These are phyloP conservation scores for Alaudala cheleensis DNA, from an alignment of 2,113 vertebrate species.

Conservation along the genomic window DNA sequence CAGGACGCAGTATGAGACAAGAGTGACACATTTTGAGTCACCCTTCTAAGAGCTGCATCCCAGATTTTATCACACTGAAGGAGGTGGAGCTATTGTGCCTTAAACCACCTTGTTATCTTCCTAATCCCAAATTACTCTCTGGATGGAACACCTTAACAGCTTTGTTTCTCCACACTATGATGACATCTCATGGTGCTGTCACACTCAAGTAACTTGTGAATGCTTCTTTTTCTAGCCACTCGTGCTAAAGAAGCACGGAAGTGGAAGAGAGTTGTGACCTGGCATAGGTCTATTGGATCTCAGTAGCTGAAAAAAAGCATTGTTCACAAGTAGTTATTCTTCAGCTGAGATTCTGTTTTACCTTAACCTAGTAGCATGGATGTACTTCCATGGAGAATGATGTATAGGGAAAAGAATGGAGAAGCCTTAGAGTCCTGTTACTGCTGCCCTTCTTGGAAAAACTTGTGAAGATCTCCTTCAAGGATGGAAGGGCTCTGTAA, in stretches of 20 bases:
- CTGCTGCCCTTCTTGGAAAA: background rate
- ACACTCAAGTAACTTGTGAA: background rate
- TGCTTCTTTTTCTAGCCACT: background rate
- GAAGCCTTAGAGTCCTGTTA: background rate
- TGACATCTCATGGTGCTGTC: background rate
- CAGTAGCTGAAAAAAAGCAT: background rate
- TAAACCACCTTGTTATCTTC: background rate
- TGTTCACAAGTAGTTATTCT: background rate
- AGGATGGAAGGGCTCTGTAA: background rate
- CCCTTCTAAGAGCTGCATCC: background rate
- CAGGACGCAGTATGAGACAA: background rate
- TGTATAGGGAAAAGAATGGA: background rate
- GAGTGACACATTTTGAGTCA: slow-evolving; percentile 40
- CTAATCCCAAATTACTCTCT: slow-evolving; percentile 17
- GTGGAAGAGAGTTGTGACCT: background rate
- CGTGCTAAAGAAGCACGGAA: background rate
- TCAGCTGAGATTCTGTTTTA: background rate
- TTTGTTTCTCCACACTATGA: background rate
- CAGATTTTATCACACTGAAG: slow-evolving; percentile 28
- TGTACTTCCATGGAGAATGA: background rate
- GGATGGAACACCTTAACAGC: background rate
- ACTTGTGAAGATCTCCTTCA: background rate
- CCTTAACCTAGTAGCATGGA: background rate
- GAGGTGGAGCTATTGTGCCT: background rate
- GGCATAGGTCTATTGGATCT: background rate